Conservation (phyloP, 2,113 vertebrate species). For the Microtus oregoni region DNA sequence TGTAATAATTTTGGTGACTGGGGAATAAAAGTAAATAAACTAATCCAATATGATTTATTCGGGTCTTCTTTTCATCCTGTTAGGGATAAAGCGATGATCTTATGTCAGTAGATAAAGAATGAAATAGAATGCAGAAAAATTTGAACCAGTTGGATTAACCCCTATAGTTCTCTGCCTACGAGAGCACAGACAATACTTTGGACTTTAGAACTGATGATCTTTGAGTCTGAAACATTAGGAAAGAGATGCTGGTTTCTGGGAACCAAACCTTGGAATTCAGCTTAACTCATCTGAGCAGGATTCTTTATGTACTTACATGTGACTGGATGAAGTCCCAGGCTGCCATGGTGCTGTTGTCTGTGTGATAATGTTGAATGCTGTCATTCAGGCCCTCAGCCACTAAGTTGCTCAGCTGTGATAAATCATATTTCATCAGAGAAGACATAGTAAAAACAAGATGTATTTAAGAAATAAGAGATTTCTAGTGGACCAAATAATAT, state of each 20-base stretch:
- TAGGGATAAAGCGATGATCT: background rate
- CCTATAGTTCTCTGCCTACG: background rate
- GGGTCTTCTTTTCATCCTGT: background rate
- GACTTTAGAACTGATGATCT: background rate
- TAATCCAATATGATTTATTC: background rate
- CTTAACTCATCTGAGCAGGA: background rate
- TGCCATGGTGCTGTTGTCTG: slow-evolving; percentile 73
- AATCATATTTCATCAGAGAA: background rate
- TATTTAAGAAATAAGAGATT: slow-evolving; percentile 30
- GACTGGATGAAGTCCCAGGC: slow-evolving; percentile 79
- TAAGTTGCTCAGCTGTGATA: slow-evolving; percentile 30
- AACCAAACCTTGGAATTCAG: background rate
- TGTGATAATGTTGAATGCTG: slow-evolving; percentile 72
- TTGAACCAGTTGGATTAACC: background rate
- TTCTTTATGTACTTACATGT: slow-evolving; percentile 72
- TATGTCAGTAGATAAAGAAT: background rate
- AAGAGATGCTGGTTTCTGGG: background rate
- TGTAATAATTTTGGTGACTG: background rate
- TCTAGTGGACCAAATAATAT: background rate
- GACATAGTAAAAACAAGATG: slow-evolving; percentile 39
- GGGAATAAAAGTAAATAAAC: background rate
- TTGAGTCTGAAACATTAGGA: slow-evolving; percentile 4
- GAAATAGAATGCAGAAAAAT: background rate
- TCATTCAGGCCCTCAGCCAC: slow-evolving; percentile 60
- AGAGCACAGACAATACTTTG: background rate